Evolutionary conservation across 2,888 invertebrate genomes (phyloP).

Genomic region (Xestia xanthographa): DNA sequence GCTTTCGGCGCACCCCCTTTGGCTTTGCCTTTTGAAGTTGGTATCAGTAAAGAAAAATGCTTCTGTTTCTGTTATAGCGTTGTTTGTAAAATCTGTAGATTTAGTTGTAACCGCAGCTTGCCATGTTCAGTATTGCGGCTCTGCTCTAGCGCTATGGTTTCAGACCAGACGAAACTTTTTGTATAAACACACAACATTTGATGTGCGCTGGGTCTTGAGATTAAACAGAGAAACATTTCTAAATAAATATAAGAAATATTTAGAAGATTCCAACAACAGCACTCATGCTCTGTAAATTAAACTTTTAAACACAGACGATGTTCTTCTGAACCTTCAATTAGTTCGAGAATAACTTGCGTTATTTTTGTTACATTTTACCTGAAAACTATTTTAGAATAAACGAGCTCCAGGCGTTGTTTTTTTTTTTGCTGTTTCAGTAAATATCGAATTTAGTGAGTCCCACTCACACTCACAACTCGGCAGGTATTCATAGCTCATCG

Average conservation of each 20-base stretch:
- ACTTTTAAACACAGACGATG: conserved; percentile 23
- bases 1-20: conserved; percentile 4
- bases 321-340: conserved; percentile 28
- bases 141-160: conserved; percentile 13
- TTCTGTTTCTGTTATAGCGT: background rate
- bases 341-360: conserved; percentile 6
- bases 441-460: background rate
- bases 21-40: conserved; percentile 14
- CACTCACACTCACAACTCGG: conserved; percentile 11
- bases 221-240: conserved; percentile 48
- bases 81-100: conserved; percentile 9
- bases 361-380: conserved; percentile 23
- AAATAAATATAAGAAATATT: conserved; percentile 51
- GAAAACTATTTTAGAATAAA: conserved; percentile 24
- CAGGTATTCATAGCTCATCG: background rate
- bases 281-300: conserved; percentile 19
- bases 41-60: conserved; percentile 1
- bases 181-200: conserved; percentile 40
- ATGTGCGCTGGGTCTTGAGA: conserved; percentile 33
- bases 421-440: conserved; percentile 18
- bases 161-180: conserved; percentile 23
- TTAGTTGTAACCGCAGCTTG: conserved; percentile 22
- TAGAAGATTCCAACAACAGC: conserved; percentile 15
- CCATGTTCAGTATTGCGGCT: conserved; percentile 20
- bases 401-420: background rate